These are phyloP conservation scores for Antechinus flavipes DNA, from an alignment of 2,113 vertebrate genomes.

Conservation along the genomic window DNA sequence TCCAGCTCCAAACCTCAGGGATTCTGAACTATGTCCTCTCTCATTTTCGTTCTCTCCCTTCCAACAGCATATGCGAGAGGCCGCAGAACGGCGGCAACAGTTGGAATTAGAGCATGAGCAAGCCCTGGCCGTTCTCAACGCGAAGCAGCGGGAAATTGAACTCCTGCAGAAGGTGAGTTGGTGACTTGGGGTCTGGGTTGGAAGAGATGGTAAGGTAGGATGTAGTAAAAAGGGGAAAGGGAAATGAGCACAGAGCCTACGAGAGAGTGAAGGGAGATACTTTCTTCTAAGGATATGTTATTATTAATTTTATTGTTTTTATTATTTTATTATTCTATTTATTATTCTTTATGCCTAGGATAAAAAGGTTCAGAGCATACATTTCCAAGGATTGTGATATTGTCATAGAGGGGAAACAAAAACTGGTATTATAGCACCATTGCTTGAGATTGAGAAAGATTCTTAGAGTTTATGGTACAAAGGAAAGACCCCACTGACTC, in stretches of 20 bases:
- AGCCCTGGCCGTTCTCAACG: constrained; percentile 96
- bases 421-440: neutral
- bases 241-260: neutral
- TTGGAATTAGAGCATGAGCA: constrained; percentile 99
- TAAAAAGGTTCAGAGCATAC: neutral
- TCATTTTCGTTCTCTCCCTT: constrained; percentile 6
- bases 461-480: neutral
- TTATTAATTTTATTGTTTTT: neutral
- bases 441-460: neutral
- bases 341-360: neutral
- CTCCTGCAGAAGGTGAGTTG: constrained; percentile 96
- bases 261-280: neutral
- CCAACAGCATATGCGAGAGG: constrained; percentile 98
- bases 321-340: neutral
- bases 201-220: neutral
- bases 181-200: neutral
- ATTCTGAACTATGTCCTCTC: neutral
- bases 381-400: neutral
- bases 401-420: neutral
- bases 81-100: constrained; percentile 98
- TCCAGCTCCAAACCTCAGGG: neutral
- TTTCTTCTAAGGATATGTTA: neutral
- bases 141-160: constrained; percentile 99
- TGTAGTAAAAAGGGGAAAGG: too few relatives aligned
- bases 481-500: neutral